Conservation (phyloP, 2,113 vertebrate genomes). For the Syngnathoides biaculeatus region DNA sequence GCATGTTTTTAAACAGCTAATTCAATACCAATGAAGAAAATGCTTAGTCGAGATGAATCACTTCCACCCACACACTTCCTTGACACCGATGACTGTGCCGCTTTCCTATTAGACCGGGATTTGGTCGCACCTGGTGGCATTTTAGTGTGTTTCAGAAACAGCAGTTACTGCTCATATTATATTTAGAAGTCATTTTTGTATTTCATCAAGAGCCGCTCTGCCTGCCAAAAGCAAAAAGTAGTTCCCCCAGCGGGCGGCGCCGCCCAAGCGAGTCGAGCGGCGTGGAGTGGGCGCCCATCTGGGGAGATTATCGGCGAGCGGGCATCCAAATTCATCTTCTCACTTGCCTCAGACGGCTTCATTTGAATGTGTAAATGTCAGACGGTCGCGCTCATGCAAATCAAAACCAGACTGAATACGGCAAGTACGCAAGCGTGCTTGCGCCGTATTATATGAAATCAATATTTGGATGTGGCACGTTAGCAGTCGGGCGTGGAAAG, state of each 20-base stretch:
- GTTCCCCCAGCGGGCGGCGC: not conserved
- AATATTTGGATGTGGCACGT: too few relatives aligned
- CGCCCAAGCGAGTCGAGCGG: not conserved
- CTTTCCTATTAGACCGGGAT: too few relatives aligned
- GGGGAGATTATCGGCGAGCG: not conserved
- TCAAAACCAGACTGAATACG: not conserved
- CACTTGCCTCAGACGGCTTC: not conserved
- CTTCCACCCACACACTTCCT: too few relatives aligned
- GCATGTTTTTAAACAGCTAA: too few relatives aligned
- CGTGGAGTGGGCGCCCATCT: not conserved
- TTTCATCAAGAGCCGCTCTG: not conserved
- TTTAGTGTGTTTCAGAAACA: too few relatives aligned
- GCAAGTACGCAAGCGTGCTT: not conserved
- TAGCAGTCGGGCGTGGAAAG: too few relatives aligned
- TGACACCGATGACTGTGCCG: too few relatives aligned
- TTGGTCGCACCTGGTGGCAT: too few relatives aligned
- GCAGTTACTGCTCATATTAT: too few relatives aligned
- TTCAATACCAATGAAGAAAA: too few relatives aligned
- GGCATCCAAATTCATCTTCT: not conserved
- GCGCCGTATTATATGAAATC: not conserved
- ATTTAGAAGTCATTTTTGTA: too few relatives aligned
- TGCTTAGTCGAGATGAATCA: too few relatives aligned
- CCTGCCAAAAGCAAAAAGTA: not conserved
- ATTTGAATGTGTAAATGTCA: slow-evolving; percentile 12
- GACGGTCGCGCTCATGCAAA: not conserved